Evolutionary conservation across 2,113 vertebrate species (phyloP), one percentile per base, ranked within the genome.

Genomic region (Brienomyrus longianalis): DNA sequence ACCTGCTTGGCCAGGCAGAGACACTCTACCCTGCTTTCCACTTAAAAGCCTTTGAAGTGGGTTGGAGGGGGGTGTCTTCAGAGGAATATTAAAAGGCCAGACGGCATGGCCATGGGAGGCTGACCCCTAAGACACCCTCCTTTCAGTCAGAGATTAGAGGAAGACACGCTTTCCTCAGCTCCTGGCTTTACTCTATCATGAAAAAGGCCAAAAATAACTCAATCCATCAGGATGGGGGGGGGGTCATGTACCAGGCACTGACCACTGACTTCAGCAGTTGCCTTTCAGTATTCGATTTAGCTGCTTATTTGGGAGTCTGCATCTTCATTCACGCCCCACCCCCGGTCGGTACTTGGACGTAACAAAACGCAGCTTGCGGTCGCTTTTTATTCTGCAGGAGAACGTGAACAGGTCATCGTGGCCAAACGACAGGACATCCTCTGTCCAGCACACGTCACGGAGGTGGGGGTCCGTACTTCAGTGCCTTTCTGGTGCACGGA

Each of bases 141-240:
- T 59, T 59, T 89, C 77, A 89, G 77, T 19, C 13, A 56, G 35
- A 83, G 74, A 84, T 83, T 89, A 89, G 51, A 59, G 19, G 35
- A 89, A 54, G 35, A 27, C 39, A 56, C 1, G 23, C 50, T 77
- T 84, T n/a, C 52, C 51, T 89, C 77, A 62, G 39, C 17, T 45
- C 19, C 35, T 89, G 23, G 10, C 23, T 84, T 43, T 52, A 47
- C 77, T 35, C 51, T 45, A 39, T 52, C 59, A 19, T 84, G 59
- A 89, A 83, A 17, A 45, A 27, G 19, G 48, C 35, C 52, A 84
- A 59, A 89, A 83, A 89, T 89, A 89, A 27, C 66, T 74, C 74
- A 77, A 56, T 66, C 59, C 87, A 66, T 39, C 5, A 3, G 6
- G 54, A 39, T 39, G 17, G 31, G 11, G 56, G 31, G 43, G 51